A percentile compares a stretch with the other conserved stretches of the same genome.
phyloP scores from a whole-genome alignment of 2,113 vertebrate genomes.

The Hippocampus comes region DNA sequence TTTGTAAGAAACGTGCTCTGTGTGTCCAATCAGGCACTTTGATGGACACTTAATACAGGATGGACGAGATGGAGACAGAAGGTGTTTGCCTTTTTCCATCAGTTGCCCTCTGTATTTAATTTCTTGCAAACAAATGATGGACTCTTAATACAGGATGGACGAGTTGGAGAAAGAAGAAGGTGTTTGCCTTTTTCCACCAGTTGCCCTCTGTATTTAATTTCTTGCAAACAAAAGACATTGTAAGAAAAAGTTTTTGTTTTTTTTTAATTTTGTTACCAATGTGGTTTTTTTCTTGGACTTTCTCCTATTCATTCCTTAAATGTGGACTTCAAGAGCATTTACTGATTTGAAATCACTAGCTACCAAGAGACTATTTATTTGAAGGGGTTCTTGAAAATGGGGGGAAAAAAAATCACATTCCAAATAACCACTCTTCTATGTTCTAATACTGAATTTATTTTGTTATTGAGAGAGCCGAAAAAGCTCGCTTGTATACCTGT shows the following conservation, averaged over 20 bases:
- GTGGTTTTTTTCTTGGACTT: slow-evolving; percentile 46
- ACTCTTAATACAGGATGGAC: slow-evolving; percentile 34
- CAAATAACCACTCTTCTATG: slow-evolving; percentile 65
- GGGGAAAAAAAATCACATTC: slow-evolving; percentile 63
- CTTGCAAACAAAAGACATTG: slow-evolving; percentile 31
- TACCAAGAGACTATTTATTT: slow-evolving; percentile 72
- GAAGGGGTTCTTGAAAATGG: slow-evolving; percentile 52
- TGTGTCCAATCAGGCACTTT: slow-evolving; percentile 38
- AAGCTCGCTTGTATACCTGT: slow-evolving; percentile 57
- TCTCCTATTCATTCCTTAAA: slow-evolving; percentile 66
- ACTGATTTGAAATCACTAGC: slow-evolving; percentile 62
- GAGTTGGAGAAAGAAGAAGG: slow-evolving; percentile 54
- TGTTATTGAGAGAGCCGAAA: slow-evolving; percentile 60
- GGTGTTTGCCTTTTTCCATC: slow-evolving; percentile 55
- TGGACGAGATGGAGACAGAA: slow-evolving; percentile 49
- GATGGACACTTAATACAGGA: slow-evolving; percentile 38
- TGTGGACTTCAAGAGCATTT: slow-evolving; percentile 60
- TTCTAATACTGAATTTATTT: slow-evolving; percentile 59
- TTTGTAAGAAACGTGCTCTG: slow-evolving; percentile 30
- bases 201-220: slow-evolving; percentile 31
- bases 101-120: slow-evolving; percentile 26
- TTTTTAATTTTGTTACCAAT: not conserved
- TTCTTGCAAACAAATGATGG: slow-evolving; percentile 40
- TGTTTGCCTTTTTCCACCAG: slow-evolving; percentile 50
- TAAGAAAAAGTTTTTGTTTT: slow-evolving; percentile 24